Base-by-base conservation (phyloP, 2,888 invertebrate genomes). In the Torymus aiolomorphi region DNA sequence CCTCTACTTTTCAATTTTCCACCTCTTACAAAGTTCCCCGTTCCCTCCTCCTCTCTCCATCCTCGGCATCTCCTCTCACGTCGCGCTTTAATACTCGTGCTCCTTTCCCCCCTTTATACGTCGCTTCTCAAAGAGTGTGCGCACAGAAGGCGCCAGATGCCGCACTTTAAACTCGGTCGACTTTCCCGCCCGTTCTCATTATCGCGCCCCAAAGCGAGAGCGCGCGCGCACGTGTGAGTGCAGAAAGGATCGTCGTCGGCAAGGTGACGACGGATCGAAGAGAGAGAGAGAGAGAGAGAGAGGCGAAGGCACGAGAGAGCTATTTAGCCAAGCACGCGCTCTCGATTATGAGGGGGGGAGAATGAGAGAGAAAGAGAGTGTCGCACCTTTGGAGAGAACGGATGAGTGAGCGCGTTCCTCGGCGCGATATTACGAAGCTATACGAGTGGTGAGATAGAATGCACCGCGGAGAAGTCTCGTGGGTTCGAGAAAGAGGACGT, bases 111-210 rank as follows among this genome's bases (percentile, higher is more conserved):
- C 74, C 69, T 78, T 81, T 76, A 66, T 72, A 72, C 75, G 51
- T 61, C 56, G 62, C 72, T 65, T 69, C 76, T 79, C 79, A 81
- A 81, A 81, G 81, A 81, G 72, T 61, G 61, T 42, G 54, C 51
- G 49, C 51, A 71, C 76, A 76, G 63, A 71, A 61, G 75, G 78
- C 71, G 71, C 66, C 65, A 79, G 74, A 82, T 82, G 74, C 77
- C 71, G 73, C 67, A 59, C 71, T 56, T 71, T 80, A 59, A 76
- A 81, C 81, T 76, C 71, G 78, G 76, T 73, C 76, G 76, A 78
- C 49, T 81, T 76, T 78, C 73, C 75, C 87, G 88, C 86, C 87
- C 86, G 87, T 89, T 89, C 89, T 89, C 89, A 89, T 90, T 89
- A 89, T 89, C 88, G 88, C 89, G 86, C 86, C 88, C 88, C 89